Evolutionary conservation across 2,888 invertebrate genomes (phyloP), one percentile per base, ranked within the genome.

Genomic region (Hypercompe scribonia): DNA sequence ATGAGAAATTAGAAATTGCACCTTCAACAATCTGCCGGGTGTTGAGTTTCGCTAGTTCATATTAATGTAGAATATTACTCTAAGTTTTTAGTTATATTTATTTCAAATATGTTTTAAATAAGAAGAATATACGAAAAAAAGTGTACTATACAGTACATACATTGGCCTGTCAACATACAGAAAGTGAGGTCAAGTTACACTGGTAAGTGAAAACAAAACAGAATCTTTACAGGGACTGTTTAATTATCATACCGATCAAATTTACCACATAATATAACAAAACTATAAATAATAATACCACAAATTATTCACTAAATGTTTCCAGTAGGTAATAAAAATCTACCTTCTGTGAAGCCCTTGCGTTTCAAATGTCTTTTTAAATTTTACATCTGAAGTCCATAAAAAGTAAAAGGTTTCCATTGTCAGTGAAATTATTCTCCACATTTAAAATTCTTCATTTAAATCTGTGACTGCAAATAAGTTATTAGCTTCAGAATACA

Each of bases 401-500:
- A 75, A 84, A 84, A 87, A 86, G 85, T 84, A 88, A 88, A 76
- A 74, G 65, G 71, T 76, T 78, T 75, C 70, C 75, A 75, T 81
- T 80, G 71, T 50, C 74, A 64, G 61, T 34, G 71, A 77, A 70
- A 81, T 86, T 70, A 70, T 33, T 39, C 71, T 42, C 63, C 63
- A 74, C 73, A 75, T 79, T 79, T 73, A 72, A 81, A 84, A 72
- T 77, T 75, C 50, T 39, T 70, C 74, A 74, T 78, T 81, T 83
- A 76, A 80, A 81, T 76, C 73, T 75, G 85, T 73, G 83, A 77
- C 85, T 84, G 82, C 83, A 80, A 82, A 85, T 85, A 84, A 84
- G 82, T 85, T 85, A 85, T 85, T 84, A 82, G 79, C 74, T 69
- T 65, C 78, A 70, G 82, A 83, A 78, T 81, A 81, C 82, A 82